Evolutionary conservation across 2,797 vertebrate species (phyloP), one percentile per base, ranked within the genome.

Genomic region (Neosalanx taihuensis): DNA sequence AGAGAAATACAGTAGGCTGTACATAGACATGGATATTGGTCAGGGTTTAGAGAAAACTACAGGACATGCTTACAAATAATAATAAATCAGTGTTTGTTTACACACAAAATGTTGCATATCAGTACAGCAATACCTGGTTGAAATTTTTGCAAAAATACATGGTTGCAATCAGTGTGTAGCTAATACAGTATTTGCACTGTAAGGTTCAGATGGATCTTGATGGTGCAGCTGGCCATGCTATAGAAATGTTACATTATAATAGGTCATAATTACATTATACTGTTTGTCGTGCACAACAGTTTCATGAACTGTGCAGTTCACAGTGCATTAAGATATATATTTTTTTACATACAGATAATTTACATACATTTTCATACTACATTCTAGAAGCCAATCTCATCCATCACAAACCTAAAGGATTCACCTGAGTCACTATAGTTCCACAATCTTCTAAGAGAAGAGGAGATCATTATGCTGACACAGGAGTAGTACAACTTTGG

Each of bases 401-500:
- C 23, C 23, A 67, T 67, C 29, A 23, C 15, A 15, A 53, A 30
- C 20, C 12, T 23, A 68, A 71, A 46, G 12, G 35, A 71, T 72
- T 72, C 59, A 76, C 66, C 65, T 76, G 74, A 72, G 70, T 59
- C 17, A 64, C 57, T 62, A 68, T 59, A 64, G 59, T 56, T 46
- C 56, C 57, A 46, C 23, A n/a, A 56, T 17, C 15, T 17, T 56
- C 15, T 56, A 56, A 56, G 7, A 56, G 51, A 17, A 56, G 51
- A n/a, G 51, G 51, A 17, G 4, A 17, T 17, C 18, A 56, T 56
- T 56, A 10, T 12, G 41, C 12, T 46, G 51, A 56, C 51, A 56
- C 51, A 56, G 17, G 51, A 53, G 51, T 53, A 18, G 18, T n/a
- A 53, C 15, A 53, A 18, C 51, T 53, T 17, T 17, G 51, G 17